phyloP scores from a whole-genome alignment of 30 jellyfish, hydroid and myxozoan genomes.

The Nemopilema nomurai region DNA sequence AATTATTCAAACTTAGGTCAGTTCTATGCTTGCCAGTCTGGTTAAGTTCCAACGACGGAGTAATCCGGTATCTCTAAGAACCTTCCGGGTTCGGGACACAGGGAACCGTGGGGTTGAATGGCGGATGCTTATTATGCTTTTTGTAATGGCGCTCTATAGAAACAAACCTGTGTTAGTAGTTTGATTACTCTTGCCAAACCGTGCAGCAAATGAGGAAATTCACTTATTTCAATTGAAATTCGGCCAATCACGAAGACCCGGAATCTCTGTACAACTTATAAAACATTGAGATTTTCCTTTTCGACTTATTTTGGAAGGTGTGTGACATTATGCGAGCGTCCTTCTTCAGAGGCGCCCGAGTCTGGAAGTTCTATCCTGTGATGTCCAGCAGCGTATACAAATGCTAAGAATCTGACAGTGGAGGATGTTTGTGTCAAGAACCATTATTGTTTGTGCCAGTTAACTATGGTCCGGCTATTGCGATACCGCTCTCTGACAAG shows the following conservation, averaged over 20 bases:
- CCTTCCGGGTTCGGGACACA: too few relatives aligned
- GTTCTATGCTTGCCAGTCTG: too few relatives aligned
- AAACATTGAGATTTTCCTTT: background rate
- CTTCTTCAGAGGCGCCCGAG: background rate
- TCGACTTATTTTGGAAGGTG: background rate
- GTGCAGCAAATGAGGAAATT: background rate
- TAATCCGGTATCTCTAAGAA: too few relatives aligned
- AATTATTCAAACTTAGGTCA: too few relatives aligned
- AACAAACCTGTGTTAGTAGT: background rate
- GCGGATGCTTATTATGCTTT: background rate
- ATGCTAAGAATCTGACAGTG: background rate
- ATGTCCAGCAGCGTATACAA: background rate
- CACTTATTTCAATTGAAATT: background rate
- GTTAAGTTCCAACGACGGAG: too few relatives aligned
- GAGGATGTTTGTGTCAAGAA: conserved; percentile 3
- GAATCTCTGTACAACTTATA: background rate
- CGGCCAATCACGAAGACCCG: background rate
- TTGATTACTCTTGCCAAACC: background rate
- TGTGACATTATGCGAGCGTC: background rate
- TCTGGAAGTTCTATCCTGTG: background rate
- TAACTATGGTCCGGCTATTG: conserved; percentile 68
- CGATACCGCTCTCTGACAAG: conserved; percentile 77
- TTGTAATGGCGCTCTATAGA: background rate
- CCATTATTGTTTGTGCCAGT: conserved; percentile 2
- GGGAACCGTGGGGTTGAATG: background rate